Conservation (phyloP, 2,113 vertebrate species). For the Nyctereutes procyonoides region DNA sequence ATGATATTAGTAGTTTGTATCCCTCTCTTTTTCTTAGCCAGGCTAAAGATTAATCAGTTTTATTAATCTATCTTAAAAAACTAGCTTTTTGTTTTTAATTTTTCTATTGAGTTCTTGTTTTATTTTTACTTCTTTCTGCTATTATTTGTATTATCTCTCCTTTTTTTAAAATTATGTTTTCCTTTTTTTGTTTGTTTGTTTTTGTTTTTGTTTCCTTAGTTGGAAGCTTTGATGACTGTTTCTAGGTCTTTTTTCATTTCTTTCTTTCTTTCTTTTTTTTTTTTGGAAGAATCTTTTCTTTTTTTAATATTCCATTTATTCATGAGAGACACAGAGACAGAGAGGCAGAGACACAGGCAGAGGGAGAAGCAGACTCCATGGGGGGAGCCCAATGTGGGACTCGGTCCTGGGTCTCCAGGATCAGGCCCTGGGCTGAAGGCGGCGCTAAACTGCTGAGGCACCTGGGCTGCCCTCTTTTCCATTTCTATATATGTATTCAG, state of each 20-base stretch:
- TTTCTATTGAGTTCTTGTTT: background rate
- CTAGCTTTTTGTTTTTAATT: background rate
- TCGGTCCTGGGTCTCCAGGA: too few species aligned
- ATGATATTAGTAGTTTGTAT: background rate
- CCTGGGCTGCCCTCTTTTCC: too few species aligned
- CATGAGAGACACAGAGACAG: too few species aligned
- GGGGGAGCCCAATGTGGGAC: too few species aligned
- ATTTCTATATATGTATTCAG: background rate
- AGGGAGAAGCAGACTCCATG: too few species aligned
- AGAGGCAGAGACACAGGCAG: too few species aligned
- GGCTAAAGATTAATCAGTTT: background rate
- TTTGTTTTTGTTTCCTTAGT: background rate
- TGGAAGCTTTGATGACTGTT: background rate
- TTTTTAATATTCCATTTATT: too few species aligned
- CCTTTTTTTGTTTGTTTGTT: background rate
- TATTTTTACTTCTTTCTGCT: background rate
- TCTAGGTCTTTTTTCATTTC: background rate
- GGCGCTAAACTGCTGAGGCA: too few species aligned
- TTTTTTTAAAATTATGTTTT: background rate
- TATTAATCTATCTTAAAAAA: background rate
- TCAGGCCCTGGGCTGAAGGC: too few species aligned
- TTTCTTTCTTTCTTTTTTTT: background rate
- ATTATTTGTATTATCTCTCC: background rate
- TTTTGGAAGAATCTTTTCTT: too few species aligned
- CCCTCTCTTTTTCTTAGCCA: background rate